Conservation (phyloP, 2,113 vertebrate genomes). For the Emydura subglobosa region DNA sequence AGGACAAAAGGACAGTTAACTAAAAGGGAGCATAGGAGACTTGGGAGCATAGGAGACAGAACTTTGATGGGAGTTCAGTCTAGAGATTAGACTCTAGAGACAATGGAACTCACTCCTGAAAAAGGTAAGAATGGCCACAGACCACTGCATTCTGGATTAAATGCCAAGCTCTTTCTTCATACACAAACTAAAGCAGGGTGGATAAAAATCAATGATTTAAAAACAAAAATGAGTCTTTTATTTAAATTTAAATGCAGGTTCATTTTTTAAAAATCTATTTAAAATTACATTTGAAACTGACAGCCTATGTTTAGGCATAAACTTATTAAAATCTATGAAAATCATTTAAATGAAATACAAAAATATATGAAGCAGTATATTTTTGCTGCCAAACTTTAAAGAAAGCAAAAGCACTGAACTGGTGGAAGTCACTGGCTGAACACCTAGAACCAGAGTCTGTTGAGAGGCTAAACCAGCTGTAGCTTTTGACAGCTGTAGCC, state of each 20-base stretch:
- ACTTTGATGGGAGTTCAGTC: background rate
- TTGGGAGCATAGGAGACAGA: background rate
- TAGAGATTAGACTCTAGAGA: background rate
- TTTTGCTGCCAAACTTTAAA: background rate
- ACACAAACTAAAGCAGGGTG: background rate
- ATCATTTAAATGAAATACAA: background rate
- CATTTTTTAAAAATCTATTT: background rate
- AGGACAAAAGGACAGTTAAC: background rate
- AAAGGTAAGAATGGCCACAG: background rate
- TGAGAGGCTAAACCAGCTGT: background rate
- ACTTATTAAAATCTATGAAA: background rate
- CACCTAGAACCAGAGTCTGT: background rate
- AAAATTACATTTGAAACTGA: background rate
- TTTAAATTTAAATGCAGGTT: background rate
- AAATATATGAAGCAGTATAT: background rate
- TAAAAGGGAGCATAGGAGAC: background rate
- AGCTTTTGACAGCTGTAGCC: background rate
- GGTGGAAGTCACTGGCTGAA: background rate
- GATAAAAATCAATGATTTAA: background rate
- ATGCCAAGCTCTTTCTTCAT: background rate
- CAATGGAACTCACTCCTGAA: background rate
- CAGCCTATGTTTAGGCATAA: background rate
- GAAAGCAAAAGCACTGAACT: background rate
- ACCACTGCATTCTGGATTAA: background rate
- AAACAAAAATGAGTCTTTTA: background rate